These are phyloP conservation scores for Eubasilissa splendida DNA, from an alignment of 2,888 invertebrate species.

Conservation along the genomic window DNA sequence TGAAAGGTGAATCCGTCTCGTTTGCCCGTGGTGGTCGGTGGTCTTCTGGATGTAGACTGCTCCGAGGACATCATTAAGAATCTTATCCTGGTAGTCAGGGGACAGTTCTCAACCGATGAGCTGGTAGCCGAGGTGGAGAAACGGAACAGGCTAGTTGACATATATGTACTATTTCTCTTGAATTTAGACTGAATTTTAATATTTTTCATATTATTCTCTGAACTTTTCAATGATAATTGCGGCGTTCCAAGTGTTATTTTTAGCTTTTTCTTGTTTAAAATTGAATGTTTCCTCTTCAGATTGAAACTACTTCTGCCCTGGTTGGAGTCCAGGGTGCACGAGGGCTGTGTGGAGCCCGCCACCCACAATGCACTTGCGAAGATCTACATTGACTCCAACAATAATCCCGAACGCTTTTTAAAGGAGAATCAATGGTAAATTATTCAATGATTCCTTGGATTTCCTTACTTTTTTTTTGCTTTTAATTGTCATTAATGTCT, in stretches of 20 bases:
- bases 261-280: not conserved
- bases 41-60: constrained; percentile 97
- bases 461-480: not conserved
- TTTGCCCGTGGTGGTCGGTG: constrained; percentile 97
- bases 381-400: constrained; percentile 99
- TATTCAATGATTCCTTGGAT: not conserved
- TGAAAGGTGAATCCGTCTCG: constrained; percentile 94
- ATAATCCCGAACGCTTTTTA: constrained; percentile 97
- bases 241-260: not conserved
- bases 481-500: not conserved
- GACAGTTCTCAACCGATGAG: constrained; percentile 99
- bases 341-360: constrained; percentile 96
- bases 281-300: constrained; percentile 60
- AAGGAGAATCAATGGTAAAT: constrained; percentile 82
- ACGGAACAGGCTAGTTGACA: constrained; percentile 78
- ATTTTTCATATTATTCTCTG: too few relatives aligned
- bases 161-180: too few relatives aligned
- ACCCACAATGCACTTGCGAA: constrained; percentile 99
- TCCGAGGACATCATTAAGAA: constrained; percentile 99
- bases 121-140: constrained; percentile 98
- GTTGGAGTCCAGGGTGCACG: constrained; percentile 97
- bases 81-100: constrained; percentile 96
- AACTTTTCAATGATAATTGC: too few relatives aligned
- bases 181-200: too few relatives aligned
- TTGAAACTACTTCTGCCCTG: constrained; percentile 95